Evolutionary conservation across 2,888 invertebrate species (phyloP).

Genomic region (Noctua fimbriata): DNA sequence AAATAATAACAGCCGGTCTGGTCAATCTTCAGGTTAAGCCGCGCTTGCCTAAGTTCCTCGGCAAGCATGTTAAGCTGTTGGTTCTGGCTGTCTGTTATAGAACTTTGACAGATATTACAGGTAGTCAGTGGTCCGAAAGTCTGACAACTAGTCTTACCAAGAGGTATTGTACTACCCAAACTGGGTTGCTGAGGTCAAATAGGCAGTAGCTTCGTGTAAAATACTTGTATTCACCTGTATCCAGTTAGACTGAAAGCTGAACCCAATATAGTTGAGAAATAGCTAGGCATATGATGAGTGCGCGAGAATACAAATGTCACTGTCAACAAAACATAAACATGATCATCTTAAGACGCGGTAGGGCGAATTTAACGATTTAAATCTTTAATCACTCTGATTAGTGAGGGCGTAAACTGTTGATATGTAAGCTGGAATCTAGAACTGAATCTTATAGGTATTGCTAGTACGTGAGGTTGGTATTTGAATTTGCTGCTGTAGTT

Average conservation of each 20-base stretch:
- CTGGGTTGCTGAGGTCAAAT: neutral
- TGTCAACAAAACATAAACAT: neutral
- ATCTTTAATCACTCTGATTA: slow-evolving; percentile 15
- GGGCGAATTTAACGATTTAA: neutral
- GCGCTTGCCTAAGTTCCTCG: neutral
- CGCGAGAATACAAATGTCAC: neutral
- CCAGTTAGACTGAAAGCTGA: neutral
- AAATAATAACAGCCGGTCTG: neutral
- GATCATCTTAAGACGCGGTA: neutral
- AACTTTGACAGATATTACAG: neutral
- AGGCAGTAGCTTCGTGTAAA: neutral
- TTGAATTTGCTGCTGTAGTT: neutral
- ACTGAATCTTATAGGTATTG: slow-evolving; percentile 7
- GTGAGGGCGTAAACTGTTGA: slow-evolving; percentile 7
- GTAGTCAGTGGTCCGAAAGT: neutral
- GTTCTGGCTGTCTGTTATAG: neutral
- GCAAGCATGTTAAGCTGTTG: neutral
- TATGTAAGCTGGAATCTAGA: slow-evolving; percentile 14
- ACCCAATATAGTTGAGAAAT: neutral
- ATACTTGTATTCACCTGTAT: neutral
- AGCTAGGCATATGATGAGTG: neutral
- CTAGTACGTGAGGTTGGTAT: neutral
- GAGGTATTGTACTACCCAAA: too few species aligned
- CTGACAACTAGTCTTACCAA: neutral
- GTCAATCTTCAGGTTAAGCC: neutral